Base-by-base conservation (phyloP, 2,797 vertebrate species). In the Leptodactylus fallax region DNA sequence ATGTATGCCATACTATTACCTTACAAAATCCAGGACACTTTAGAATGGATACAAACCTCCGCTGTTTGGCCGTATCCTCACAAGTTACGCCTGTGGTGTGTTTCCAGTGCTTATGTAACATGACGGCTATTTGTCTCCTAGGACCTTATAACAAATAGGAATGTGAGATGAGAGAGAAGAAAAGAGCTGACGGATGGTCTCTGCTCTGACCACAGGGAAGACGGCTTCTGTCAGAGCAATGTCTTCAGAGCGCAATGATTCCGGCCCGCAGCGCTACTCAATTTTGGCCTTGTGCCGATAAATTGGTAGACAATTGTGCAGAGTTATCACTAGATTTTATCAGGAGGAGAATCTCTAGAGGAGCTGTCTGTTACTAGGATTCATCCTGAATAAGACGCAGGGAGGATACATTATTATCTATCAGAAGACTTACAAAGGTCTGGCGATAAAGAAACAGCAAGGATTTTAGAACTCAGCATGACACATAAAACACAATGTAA, bases 141-240 rank as follows among this genome's bases (percentile, higher is more conserved):
- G 10, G 45, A 16, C 55, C 19, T 69, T 55, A 16, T 47, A n/a
- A 79, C 23, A 17, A 23, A 55, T 51, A 78, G 19, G 58, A 67
- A 69, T n/a, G 49, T 5, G 47, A 85, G n/a, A 78, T 27, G 23
- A 65, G 14, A 63, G 13, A 63, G 10, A 25, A 60, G 7, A 45
- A 55, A 65, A 45, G 6, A 79, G 49, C 13, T 56, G 85, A 86
- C 47, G 76, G 16, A 14, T 14, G 74, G 67, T 45, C 49, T 79
- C 36, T 0, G 49, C 76, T 86, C 27, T 87, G 55, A 77, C 78
- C 60, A 19, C 58, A 83, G 79, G 80, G 79, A 77, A 61, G 47
- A 45, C 61, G 14, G 53, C 74, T 84, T 67, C 58, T 84, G 60
- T 80, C 76, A 85, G 47, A 85, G 55, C 77, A 80, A 80, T 85